A percentile compares a stretch with the other conserved stretches of the same genome.
phyloP scores from a whole-genome alignment of 2,888 invertebrate genomes.

The Cataglyphis cursor region DNA sequence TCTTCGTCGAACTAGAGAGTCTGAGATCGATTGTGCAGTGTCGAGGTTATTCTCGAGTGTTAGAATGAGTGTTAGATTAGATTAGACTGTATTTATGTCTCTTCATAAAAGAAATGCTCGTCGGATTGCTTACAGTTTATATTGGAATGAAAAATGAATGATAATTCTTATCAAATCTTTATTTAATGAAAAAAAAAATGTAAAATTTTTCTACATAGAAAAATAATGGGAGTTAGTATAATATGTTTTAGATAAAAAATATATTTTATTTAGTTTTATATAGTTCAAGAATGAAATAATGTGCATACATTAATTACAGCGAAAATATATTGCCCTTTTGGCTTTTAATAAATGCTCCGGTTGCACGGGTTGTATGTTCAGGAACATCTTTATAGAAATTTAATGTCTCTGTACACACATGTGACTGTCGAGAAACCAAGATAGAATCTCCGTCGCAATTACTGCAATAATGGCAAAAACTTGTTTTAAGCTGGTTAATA shows the following conservation, averaged over 20 bases:
- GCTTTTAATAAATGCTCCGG: not conserved
- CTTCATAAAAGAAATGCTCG: not conserved
- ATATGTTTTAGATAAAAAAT: not conserved
- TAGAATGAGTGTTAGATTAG: not conserved
- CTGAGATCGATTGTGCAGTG: constrained; percentile 7
- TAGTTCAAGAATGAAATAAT: not conserved
- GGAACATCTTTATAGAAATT: not conserved
- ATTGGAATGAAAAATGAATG: not conserved
- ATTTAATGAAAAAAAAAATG: not conserved
- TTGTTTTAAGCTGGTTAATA: constrained; percentile 32
- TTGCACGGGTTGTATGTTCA: not conserved
- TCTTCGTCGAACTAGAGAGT: not conserved
- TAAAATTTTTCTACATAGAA: not conserved
- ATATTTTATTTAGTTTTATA: not conserved
- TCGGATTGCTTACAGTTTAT: not conserved
- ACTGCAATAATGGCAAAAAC: constrained; percentile 7
- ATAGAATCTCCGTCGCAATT: not conserved
- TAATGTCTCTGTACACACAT: not conserved
- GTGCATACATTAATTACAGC: not conserved
- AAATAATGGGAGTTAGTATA: not conserved
- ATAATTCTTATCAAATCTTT: not conserved
- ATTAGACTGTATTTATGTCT: not conserved
- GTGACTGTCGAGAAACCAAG: not conserved
- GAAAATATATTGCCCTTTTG: not conserved
- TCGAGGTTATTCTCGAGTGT: not conserved